A percentile compares a stretch with the other conserved stretches of the same genome.
Conservation (phyloP, 2,113 vertebrate genomes). For the Peromyscus polionotus region DNA sequence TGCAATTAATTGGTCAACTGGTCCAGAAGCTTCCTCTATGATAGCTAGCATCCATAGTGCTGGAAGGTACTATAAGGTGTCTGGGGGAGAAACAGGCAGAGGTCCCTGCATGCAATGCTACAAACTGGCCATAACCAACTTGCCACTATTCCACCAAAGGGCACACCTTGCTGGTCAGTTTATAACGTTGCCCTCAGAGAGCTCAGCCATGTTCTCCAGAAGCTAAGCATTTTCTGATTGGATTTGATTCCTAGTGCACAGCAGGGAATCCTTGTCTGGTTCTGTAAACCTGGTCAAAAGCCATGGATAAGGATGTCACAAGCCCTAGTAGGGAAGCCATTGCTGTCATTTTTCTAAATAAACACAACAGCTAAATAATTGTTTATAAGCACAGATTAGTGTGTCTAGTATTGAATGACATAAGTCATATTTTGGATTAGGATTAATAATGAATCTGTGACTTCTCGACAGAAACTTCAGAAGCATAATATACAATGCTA, state of each 20-base stretch:
- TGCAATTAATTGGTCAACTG: not conserved
- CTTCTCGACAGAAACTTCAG: not conserved
- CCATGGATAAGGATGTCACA: not conserved
- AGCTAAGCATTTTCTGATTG: not conserved
- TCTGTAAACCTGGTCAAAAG: not conserved
- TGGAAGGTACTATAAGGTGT: not conserved
- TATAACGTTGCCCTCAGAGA: too few relatives aligned
- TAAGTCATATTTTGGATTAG: not conserved
- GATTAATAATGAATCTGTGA: not conserved
- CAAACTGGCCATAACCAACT: not conserved
- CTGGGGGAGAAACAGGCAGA: not conserved
- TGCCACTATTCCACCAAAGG: not conserved
- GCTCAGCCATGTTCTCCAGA: not conserved
- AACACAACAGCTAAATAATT: not conserved
- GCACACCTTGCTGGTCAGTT: not conserved
- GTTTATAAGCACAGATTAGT: not conserved
- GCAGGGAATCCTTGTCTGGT: not conserved
- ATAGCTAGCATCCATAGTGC: not conserved
- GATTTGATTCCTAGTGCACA: not conserved
- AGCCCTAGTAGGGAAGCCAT: not conserved
- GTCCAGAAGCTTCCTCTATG: not conserved
- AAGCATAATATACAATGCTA: not conserved
- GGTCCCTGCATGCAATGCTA: too few relatives aligned
- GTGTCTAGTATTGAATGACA: too few relatives aligned
- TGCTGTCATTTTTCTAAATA: not conserved